phyloP scores from a whole-genome alignment of 2,888 invertebrate genomes.

The Caenorhabditis doughertyi region DNA sequence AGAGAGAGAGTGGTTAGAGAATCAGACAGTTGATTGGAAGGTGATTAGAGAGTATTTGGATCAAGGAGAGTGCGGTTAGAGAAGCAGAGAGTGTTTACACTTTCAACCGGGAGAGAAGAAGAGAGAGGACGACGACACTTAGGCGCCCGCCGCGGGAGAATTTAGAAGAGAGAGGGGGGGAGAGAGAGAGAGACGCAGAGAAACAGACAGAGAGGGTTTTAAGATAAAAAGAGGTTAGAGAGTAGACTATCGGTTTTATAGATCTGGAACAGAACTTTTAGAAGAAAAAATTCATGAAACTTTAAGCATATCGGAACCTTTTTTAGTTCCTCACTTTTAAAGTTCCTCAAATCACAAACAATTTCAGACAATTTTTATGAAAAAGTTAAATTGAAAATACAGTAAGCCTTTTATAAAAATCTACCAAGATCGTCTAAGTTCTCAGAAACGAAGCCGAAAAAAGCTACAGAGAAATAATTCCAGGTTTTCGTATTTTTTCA shows the following conservation, averaged over 20 bases:
- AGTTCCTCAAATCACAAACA: no score
- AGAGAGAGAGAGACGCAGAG: slow-evolving; percentile 17
- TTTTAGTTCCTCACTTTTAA: no score
- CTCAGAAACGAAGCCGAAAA: no score
- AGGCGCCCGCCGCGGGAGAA: slow-evolving; percentile 8
- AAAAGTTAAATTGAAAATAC: no score
- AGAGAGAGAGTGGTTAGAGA: not conserved
- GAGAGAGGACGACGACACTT: slow-evolving; percentile 7
- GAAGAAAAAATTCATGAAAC: no score
- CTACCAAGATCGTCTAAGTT: no score
- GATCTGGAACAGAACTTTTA: not conserved
- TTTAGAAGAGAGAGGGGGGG: slow-evolving; percentile 4
- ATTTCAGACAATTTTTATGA: no score
- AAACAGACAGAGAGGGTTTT: not conserved
- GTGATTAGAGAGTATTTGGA: not conserved
- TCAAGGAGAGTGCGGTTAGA: slow-evolving; percentile 3
- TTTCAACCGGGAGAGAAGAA: not conserved
- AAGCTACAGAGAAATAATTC: no score
- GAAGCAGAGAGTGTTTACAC: slow-evolving; percentile 48
- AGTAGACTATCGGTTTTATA: not conserved
- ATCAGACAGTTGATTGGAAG: slow-evolving; percentile 22
- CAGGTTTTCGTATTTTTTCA: no score
- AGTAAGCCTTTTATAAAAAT: no score
- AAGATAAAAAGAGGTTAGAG: not conserved
- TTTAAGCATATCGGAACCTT: no score